These are phyloP conservation scores for Emberiza fucata DNA, from an alignment of 2,113 vertebrate species.

Conservation along the genomic window DNA sequence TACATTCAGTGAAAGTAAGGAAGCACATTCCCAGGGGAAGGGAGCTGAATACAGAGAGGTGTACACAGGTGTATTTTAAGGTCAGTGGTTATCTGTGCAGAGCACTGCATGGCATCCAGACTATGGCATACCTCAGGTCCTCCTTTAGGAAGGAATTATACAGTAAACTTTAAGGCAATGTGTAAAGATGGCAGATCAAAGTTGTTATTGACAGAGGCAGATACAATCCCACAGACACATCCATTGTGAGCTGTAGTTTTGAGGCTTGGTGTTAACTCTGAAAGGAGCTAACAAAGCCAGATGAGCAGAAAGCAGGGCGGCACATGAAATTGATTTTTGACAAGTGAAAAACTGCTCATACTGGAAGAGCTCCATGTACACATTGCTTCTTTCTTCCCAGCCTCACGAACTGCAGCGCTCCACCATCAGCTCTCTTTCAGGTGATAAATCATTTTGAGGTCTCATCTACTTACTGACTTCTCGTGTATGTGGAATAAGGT, in stretches of 20 bases:
- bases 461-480: constrained; percentile 42
- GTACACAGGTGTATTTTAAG: not conserved
- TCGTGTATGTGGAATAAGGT: constrained; percentile 7
- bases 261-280: not conserved
- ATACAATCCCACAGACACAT: not conserved
- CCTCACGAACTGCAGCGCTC: not conserved
- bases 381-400: not conserved
- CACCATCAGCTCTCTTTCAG: constrained; percentile 7
- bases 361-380: not conserved
- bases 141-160: not conserved
- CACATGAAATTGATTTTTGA: constrained; percentile 32
- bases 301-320: not conserved
- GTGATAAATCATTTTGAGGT: constrained; percentile 52
- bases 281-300: not conserved
- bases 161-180: not conserved
- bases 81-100: not conserved
- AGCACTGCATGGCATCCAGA: not conserved
- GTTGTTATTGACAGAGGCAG: not conserved
- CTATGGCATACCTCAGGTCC: not conserved
- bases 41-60: not conserved
- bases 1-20: not conserved
- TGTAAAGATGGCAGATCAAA: not conserved
- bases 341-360: constrained; percentile 26
- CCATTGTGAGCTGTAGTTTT: not conserved
- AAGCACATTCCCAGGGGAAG: not conserved